Conservation (phyloP, 2,797 vertebrate species). For the Microchirus variegatus region DNA sequence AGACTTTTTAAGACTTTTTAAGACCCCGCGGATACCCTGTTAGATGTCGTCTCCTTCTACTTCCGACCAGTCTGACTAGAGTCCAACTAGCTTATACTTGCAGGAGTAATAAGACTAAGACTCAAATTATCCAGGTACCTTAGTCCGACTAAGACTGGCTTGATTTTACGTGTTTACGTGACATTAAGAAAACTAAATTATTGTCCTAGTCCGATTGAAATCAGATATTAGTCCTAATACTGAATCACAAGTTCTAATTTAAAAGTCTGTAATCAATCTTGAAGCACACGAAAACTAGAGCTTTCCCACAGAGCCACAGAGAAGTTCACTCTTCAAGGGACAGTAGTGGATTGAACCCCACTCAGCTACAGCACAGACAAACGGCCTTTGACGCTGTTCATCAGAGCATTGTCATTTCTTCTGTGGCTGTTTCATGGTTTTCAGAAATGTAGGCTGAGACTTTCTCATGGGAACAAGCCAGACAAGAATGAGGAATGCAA, state of each 20-base stretch:
- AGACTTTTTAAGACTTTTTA: too few species aligned
- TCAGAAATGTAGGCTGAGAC: conserved; percentile 44
- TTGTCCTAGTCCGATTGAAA: too few species aligned
- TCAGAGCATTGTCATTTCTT: conserved; percentile 35
- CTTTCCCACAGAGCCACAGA: conserved; percentile 41
- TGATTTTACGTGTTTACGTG: too few species aligned
- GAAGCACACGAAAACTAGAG: background rate
- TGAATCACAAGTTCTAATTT: background rate
- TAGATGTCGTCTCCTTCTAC: too few species aligned
- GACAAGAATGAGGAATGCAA: conserved; percentile 49
- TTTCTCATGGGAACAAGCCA: conserved; percentile 74
- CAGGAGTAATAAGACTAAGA: too few species aligned
- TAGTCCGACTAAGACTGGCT: too few species aligned
- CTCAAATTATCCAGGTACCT: too few species aligned
- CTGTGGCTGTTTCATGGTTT: conserved; percentile 28
- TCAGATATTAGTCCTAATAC: too few species aligned
- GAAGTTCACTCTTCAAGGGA: conserved; percentile 31
- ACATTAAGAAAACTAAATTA: too few species aligned
- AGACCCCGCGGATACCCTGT: too few species aligned
- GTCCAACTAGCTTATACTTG: too few species aligned
- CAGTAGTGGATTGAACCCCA: conserved; percentile 28
- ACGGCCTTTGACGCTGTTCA: conserved; percentile 9
- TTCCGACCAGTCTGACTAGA: too few species aligned
- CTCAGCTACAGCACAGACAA: conserved; percentile 14
- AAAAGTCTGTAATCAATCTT: background rate